Base-by-base conservation (phyloP, 2,113 vertebrate species). In the Carassius gibelio region DNA sequence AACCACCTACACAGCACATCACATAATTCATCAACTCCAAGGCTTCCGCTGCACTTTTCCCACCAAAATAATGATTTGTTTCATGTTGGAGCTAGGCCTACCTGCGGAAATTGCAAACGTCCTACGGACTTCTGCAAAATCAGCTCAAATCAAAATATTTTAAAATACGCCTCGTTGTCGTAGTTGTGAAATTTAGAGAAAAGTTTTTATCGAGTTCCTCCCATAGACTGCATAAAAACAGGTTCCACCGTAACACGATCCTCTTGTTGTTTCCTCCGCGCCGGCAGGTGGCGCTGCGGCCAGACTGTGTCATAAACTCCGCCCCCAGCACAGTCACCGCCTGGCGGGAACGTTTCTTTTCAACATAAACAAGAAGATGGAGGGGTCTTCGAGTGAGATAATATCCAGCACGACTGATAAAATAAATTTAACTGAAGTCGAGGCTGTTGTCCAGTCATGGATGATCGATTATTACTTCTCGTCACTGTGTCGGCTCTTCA, bases 391-490 rank as follows among this genome's bases (percentile, higher is more conserved):
- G 15, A 61, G 57, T 8, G 26, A 38, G 21, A 30, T 85, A 1
- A 38, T 85, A 2, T 4, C 8, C 0, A 83, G 38, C 3, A 9
- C 1, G 7, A 85, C 55, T 0, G 83, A 87, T 52, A 82, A 0
- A 59, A 61, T 72, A 0, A 15, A 14, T 62, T 91, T 90, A 26
- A 3, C 30, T 1, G 57, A 59, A 0, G 89, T 93, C 0, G 75
- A 85, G 0, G 45, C 59, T 0, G 87, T 94, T 0, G 92, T 89
- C 5, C 69, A 77, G 0, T 74, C 26, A 0, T 94, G 93, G 95
- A 94, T 93, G 36, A 4, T 91, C 6, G 94, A 95, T 64, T 95
- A 94, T 3, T 45, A 88, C 83, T 94, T 94, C 77, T 10, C 90
- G 0, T 90, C 85, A 17, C 4, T 94, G 55, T 94, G 91, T 88